phyloP scores from a whole-genome alignment of 2,888 invertebrate genomes.

The Acrocera orbiculus region DNA sequence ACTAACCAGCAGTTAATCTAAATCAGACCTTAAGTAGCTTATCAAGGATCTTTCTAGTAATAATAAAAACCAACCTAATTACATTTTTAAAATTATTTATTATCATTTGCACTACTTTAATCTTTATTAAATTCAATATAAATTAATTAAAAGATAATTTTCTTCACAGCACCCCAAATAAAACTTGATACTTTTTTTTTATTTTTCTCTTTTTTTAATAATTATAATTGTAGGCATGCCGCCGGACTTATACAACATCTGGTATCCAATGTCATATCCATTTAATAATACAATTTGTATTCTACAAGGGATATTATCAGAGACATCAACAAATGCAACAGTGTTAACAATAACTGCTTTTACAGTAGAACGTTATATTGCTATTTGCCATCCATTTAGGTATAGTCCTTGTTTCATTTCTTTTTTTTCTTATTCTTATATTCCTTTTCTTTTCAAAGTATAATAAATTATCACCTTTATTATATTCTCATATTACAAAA shows the following conservation, averaged over 20 bases:
- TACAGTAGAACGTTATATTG: slow-evolving; percentile 74
- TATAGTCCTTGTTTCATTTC: slow-evolving; percentile 9
- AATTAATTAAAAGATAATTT: too few relatives aligned
- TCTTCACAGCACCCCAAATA: too few relatives aligned
- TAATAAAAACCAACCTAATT: too few relatives aligned
- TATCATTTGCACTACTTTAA: too few relatives aligned
- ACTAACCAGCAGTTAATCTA: too few relatives aligned
- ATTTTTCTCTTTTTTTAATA: slow-evolving; percentile 1
- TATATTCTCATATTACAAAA: too few relatives aligned
- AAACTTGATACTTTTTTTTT: neutral
- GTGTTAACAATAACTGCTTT: slow-evolving; percentile 77
- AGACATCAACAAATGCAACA: slow-evolving; percentile 72
- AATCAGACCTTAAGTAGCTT: too few relatives aligned
- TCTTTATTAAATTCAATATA: too few relatives aligned
- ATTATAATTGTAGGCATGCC: slow-evolving; percentile 59
- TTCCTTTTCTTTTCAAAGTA: too few relatives aligned
- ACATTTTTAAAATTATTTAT: too few relatives aligned
- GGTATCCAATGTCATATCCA: slow-evolving; percentile 55
- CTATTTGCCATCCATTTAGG: slow-evolving; percentile 68
- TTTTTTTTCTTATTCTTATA: neutral
- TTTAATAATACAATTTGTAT: slow-evolving; percentile 65
- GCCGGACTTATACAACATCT: slow-evolving; percentile 55
- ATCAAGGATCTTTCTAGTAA: too few relatives aligned
- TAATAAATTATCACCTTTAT: too few relatives aligned
- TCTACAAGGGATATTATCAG: slow-evolving; percentile 56